These are phyloP conservation scores for Mythimna loreyi DNA, from an alignment of 2,888 invertebrate species.

Conservation along the genomic window DNA sequence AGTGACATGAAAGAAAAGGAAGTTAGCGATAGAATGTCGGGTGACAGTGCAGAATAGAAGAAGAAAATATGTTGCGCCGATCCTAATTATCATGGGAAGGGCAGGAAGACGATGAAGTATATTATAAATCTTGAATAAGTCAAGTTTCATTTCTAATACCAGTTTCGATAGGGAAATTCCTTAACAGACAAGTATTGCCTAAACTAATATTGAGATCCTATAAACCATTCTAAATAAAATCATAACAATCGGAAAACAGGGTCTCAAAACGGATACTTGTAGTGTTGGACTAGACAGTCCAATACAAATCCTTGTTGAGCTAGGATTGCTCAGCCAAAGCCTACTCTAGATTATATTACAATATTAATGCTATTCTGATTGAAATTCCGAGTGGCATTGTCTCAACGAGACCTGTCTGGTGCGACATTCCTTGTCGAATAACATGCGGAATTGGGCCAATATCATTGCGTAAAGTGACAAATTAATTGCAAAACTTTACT, in stretches of 20 bases:
- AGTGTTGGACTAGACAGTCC: slow-evolving; percentile 15
- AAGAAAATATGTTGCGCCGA: too few species aligned
- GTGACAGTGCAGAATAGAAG: too few species aligned
- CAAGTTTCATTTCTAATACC: slow-evolving; percentile 1
- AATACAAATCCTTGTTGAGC: slow-evolving; percentile 33
- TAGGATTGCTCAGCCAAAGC: slow-evolving; percentile 23
- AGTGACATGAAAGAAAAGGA: too few species aligned
- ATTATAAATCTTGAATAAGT: slow-evolving; percentile 14
- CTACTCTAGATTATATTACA: slow-evolving; percentile 50
- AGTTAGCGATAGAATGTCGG: too few species aligned
- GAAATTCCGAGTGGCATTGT: slow-evolving; percentile 65
- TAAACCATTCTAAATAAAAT: slow-evolving; percentile 46
- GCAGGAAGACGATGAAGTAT: too few species aligned
- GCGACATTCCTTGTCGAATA: slow-evolving; percentile 70
- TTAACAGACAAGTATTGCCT: slow-evolving; percentile 12
- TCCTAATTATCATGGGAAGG: too few species aligned
- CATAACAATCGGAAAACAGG: slow-evolving; percentile 41
- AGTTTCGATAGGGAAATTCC: slow-evolving; percentile 30
- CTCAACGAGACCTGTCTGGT: slow-evolving; percentile 61
- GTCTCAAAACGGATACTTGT: slow-evolving; percentile 20
- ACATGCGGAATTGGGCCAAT: slow-evolving; percentile 60
- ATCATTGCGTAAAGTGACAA: slow-evolving; percentile 70
- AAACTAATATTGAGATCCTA: slow-evolving; percentile 28
- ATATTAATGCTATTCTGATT: slow-evolving; percentile 59
- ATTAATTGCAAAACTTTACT: slow-evolving; percentile 65